These are phyloP conservation scores for Festucalex cinctus DNA, from an alignment of 2,113 vertebrate genomes.

Conservation along the genomic window DNA sequence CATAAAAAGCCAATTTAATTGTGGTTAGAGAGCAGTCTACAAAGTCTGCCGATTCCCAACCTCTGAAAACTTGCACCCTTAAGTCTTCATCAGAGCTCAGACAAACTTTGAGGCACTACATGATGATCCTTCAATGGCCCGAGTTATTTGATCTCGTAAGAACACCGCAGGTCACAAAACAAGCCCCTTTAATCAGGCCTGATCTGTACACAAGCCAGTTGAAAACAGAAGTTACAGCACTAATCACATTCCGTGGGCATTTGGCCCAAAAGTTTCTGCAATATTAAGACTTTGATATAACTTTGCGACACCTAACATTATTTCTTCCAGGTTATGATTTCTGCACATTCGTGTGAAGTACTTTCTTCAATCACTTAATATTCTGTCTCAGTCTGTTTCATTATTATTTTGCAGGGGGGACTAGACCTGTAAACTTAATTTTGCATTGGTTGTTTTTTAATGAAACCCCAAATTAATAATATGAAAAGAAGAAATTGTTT, in stretches of 20 bases:
- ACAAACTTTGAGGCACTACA: neutral
- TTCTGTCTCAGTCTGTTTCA: no score
- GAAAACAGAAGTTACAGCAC: neutral
- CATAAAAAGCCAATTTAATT: neutral
- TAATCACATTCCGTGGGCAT: neutral
- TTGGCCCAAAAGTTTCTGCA: neutral
- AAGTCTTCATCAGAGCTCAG: neutral
- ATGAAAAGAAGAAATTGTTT: no score
- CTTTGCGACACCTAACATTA: neutral
- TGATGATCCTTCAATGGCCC: neutral
- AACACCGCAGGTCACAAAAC: neutral
- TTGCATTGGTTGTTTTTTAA: neutral
- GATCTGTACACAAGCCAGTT: neutral
- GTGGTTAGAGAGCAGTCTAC: neutral
- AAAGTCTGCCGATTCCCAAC: neutral
- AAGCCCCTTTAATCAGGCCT: slow-evolving; percentile 2
- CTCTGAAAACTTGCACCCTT: neutral
- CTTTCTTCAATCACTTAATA: neutral
- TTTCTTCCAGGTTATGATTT: neutral
- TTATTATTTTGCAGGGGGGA: neutral
- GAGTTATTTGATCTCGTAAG: slow-evolving; percentile 1
- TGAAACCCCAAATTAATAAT: neutral
- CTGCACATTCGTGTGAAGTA: neutral
- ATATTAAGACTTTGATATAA: neutral
- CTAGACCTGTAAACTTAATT: no score